These are phyloP conservation scores for Crossaster papposus DNA, from an alignment of 53 echinoderm and acorn worm genomes.

Conservation along the genomic window DNA sequence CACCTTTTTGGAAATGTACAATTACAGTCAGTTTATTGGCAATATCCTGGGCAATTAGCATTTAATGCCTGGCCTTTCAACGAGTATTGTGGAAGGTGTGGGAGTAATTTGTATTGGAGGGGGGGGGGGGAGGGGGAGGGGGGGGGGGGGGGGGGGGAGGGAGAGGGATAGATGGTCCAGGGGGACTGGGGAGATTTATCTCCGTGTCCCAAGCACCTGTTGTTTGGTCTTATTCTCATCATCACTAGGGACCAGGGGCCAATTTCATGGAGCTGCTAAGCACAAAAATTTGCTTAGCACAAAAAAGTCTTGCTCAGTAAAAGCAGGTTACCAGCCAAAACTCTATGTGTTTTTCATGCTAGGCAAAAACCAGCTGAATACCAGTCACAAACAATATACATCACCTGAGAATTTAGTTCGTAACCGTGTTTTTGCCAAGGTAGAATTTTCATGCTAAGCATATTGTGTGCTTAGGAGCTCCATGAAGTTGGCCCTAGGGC, in stretches of 20 bases:
- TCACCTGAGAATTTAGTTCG: no score
- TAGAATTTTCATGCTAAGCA: no score
- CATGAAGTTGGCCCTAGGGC: no score
- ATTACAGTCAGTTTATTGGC: slow-evolving; percentile 57
- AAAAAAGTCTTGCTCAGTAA: no score
- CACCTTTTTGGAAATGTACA: slow-evolving; percentile 66
- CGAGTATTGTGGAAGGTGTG: slow-evolving; percentile 51
- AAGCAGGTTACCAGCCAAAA: no score
- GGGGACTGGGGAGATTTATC: slow-evolving; percentile 29
- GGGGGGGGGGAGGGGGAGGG: background rate
- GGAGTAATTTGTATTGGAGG: slow-evolving; percentile 45
- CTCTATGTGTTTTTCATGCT: no score
- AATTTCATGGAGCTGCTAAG: no score
- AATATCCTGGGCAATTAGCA: slow-evolving; percentile 60
- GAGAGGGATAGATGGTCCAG: background rate
- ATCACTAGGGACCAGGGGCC: slow-evolving; percentile 2
- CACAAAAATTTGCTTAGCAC: no score
- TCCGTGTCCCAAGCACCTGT: slow-evolving; percentile 23
- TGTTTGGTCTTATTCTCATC: slow-evolving; percentile 46
- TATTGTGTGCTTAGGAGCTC: no score
- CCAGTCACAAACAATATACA: no score
- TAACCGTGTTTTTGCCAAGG: no score
- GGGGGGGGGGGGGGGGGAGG: slow-evolving; percentile 11
- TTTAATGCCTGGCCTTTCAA: slow-evolving; percentile 52
- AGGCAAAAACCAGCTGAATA: no score